Base-by-base conservation (phyloP, 2,888 invertebrate genomes). In the Drosophila mettleri region DNA sequence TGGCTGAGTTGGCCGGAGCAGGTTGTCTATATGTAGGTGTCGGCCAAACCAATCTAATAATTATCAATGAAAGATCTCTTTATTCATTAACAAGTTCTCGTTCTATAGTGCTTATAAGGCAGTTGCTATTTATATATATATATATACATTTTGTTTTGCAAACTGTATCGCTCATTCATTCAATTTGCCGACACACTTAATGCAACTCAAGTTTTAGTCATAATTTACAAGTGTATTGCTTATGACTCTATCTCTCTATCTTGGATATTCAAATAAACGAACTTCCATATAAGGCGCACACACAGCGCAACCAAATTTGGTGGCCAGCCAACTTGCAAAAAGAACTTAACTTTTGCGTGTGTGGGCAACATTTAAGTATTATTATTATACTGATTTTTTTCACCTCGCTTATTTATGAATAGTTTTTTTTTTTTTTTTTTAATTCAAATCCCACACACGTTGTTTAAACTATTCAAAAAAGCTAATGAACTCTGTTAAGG, bases 21-120 rank as follows among this genome's bases (percentile, higher is more conserved):
- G 71, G 48, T 72, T 75, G 51, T 52, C 48, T 60, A 63, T 68
- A 60, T 60, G 70, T 65, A 69, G 72, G 74, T 69, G 74, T 73
- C 34, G 43, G 38, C 59, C 68, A 68, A 49, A 78, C 69, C 78
- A 77, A 79, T 72, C 85, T 76, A 80, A 77, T 80, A 74, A 85
- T 85, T 85, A 85, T 84, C 84, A 84, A 84, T 84, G 84, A 79
- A 80, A 64, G 77, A 86, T 83, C 78, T 78, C 62, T 69, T 70
- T 58, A 51, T 52, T 85, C 86, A 86, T 84, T 85, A 85, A 85
- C 84, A 81, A 80, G 81, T 85, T 78, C 54, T 71, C 67, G 59
- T 45, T 63, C 63, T 68, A 48, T 64, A 71, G 77, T 61, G 63
- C 81, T 81, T 84, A 75, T 81, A 84, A 67, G 84, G 81, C 80